Conservation (phyloP, 2,797 vertebrate genomes). For the Taenioides sp. region DNA sequence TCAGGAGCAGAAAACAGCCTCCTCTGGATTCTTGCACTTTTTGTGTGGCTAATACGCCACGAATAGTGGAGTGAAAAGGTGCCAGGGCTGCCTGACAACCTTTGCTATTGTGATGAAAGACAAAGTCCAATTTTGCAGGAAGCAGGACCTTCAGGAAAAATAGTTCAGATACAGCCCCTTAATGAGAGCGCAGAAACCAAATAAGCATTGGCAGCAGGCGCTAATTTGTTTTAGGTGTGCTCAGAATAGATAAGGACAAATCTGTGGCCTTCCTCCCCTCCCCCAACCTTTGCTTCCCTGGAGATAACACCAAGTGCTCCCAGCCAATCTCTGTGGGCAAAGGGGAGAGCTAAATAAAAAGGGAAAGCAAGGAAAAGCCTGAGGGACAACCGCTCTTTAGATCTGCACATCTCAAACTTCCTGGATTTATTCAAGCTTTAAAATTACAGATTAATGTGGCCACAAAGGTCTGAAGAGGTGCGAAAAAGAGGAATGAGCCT, state of each 20-base stretch:
- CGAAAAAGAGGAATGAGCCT: constrained; percentile 49
- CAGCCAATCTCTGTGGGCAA: constrained; percentile 77
- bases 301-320: constrained; percentile 79
- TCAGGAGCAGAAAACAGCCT: constrained; percentile 46
- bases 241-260: constrained; percentile 84
- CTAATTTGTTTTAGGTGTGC: constrained; percentile 87
- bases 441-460: constrained; percentile 81
- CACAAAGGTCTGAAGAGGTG: constrained; percentile 56
- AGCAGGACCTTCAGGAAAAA: constrained; percentile 75
- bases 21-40: constrained; percentile 31
- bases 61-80: constrained; percentile 70
- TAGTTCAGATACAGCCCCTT: constrained; percentile 68
- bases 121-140: constrained; percentile 61
- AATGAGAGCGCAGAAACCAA: constrained; percentile 76
- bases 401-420: constrained; percentile 77
- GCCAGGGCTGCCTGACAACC: constrained; percentile 63
- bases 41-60: constrained; percentile 58
- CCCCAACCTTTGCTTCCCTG: constrained; percentile 80
- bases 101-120: constrained; percentile 74
- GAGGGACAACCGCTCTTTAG: constrained; percentile 74
- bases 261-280: constrained; percentile 74
- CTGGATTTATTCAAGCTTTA: constrained; percentile 80
- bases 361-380: constrained; percentile 59
- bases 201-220: constrained; percentile 74
- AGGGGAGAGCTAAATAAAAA: constrained; percentile 49